Evolutionary conservation across 2,113 vertebrate genomes (phyloP), one percentile per base, ranked within the genome.

Genomic region (Psittacus erithacus): DNA sequence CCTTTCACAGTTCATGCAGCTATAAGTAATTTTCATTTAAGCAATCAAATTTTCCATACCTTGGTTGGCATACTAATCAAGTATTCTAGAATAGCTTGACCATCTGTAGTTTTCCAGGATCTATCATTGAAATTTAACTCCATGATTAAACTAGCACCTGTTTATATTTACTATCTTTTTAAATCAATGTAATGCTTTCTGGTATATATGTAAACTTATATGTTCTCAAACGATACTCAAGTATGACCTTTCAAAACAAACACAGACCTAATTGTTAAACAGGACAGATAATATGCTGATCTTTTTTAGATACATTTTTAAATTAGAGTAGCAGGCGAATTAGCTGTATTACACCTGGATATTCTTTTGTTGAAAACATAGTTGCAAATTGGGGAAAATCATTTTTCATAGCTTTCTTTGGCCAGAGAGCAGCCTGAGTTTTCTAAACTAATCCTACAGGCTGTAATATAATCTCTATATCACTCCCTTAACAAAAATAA

Each of bases 171-270:
- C n/a, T 46, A 88, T 71, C 20, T 83, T 70, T 95, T 85, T 95
- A 74, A 95, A 97, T 88, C 93, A 95, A 92, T 31, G 50, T 95
- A 86, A 88, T 68, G 78, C 82, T 96, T 92, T 90, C 75, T 91
- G 93, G 75, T 73, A 78, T 38, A 91, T 89, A 89, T 9, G 49
- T 86, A 88, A 93, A 90, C n/a, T 29, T 35, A 88, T 59, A 35
- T 62, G 63, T 82, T 94, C 75, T 86, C 68, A 92, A 92, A 94
- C 19, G 81, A 85, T 39, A 64, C 16, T 41, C 13, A 82, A 78
- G 31, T 44, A 87, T 86, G 57, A 90, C 65, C 47, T 74, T 86
- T 33, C 71, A 89, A 79, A 90, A 52, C 69, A 86, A 90, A 44
- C 23, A 59, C 86, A 90, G 60, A 90, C 52, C 82, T 88, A 35